A percentile compares a stretch with the other conserved stretches of the same genome.
These are phyloP conservation scores for Cephalotes varians DNA, from an alignment of 2,888 invertebrate genomes.

Conservation along the genomic window DNA sequence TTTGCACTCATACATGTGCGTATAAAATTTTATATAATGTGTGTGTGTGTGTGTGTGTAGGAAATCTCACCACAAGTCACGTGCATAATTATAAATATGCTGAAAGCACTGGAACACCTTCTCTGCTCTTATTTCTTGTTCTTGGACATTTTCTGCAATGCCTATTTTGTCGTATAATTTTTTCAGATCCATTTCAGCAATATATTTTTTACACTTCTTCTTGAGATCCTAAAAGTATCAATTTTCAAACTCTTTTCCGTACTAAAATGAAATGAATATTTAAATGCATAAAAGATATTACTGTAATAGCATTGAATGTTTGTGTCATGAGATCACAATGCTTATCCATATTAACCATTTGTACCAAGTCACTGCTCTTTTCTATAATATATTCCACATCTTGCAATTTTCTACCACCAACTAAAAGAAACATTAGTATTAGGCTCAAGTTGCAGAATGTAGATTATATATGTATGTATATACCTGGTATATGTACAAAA, in stretches of 20 bases:
- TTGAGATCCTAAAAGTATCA: conserved; percentile 72
- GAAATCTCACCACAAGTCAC: conserved; percentile 78
- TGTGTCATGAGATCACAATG: conserved; percentile 71
- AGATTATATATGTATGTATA: conserved; percentile 9
- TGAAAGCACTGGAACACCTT: conserved; percentile 80
- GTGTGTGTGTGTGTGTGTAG: not conserved
- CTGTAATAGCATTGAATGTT: conserved; percentile 70
- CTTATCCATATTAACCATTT: conserved; percentile 75
- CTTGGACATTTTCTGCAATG: conserved; percentile 57
- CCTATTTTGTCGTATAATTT: conserved; percentile 73
- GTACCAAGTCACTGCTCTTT: conserved; percentile 76
- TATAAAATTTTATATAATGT: too few species aligned
- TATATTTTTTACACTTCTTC: conserved; percentile 68
- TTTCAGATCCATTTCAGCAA: conserved; percentile 64
- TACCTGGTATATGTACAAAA: conserved; percentile 73
- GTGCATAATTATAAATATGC: conserved; percentile 77
- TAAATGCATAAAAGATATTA: conserved; percentile 59
- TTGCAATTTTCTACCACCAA: conserved; percentile 73
- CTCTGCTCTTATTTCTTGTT: conserved; percentile 73
- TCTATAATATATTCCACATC: conserved; percentile 76
- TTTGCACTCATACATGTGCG: too few species aligned
- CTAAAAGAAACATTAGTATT: conserved; percentile 58
- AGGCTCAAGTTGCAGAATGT: not conserved
- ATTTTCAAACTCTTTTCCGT: not conserved
- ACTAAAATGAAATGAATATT: not conserved